phyloP scores from a whole-genome alignment of 2,888 invertebrate species.

The Drosophila algonquin region DNA sequence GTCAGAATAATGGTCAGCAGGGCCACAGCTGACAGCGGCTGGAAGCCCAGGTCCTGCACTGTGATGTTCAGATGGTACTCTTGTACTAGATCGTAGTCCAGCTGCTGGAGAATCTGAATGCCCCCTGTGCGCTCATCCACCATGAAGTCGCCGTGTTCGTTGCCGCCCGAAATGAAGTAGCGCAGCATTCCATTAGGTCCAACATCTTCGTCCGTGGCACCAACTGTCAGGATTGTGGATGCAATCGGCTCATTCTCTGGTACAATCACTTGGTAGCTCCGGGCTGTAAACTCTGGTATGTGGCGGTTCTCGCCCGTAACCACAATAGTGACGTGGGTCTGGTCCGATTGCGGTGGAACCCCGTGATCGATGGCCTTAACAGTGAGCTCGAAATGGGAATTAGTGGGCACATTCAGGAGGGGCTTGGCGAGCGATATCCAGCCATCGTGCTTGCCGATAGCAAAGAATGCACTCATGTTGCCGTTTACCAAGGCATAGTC shows the following conservation, averaged over 20 bases:
- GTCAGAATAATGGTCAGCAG: constrained; percentile 93
- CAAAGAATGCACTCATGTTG: constrained; percentile 91
- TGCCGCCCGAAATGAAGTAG: constrained; percentile 93
- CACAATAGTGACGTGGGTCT: constrained; percentile 89
- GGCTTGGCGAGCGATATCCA: constrained; percentile 90
- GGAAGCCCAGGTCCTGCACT: constrained; percentile 93
- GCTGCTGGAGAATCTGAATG: constrained; percentile 90
- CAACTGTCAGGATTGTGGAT: constrained; percentile 92
- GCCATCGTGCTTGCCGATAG: constrained; percentile 90
- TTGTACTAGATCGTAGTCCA: constrained; percentile 94
- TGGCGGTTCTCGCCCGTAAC: constrained; percentile 93
- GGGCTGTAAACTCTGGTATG: constrained; percentile 92
- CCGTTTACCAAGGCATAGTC: constrained; percentile 90
- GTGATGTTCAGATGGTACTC: constrained; percentile 94
- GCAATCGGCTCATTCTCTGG: constrained; percentile 95
- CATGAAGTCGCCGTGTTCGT: constrained; percentile 91
- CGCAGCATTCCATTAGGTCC: constrained; percentile 95
- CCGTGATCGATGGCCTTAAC: constrained; percentile 94
- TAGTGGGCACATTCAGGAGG: constrained; percentile 84
- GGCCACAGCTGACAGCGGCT: constrained; percentile 90
- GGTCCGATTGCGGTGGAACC: constrained; percentile 92
- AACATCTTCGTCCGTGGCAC: constrained; percentile 92
- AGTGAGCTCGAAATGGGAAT: constrained; percentile 88
- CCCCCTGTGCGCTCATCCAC: constrained; percentile 91
- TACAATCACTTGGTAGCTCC: constrained; percentile 94